phyloP scores from a whole-genome alignment of 2,888 invertebrate species.

The Agrilus biguttatus region DNA sequence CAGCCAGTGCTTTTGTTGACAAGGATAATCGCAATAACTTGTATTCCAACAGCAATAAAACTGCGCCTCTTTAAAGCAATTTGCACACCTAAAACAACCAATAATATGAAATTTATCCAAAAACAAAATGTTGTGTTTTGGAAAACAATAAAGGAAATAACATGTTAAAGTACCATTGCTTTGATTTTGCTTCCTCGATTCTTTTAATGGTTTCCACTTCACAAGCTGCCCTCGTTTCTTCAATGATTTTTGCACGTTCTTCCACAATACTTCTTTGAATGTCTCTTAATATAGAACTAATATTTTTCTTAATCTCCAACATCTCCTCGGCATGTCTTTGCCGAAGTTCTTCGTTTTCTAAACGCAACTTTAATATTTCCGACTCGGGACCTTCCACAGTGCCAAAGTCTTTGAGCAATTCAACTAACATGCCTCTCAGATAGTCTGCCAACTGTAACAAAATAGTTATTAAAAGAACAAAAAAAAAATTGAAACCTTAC shows the following conservation, averaged over 20 bases:
- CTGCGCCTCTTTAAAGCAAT: slow-evolving; percentile 75
- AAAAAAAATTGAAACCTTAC: slow-evolving; percentile 20
- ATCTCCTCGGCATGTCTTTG: slow-evolving; percentile 64
- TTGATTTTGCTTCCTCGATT: slow-evolving; percentile 66
- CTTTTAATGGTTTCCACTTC: slow-evolving; percentile 57
- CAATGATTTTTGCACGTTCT: slow-evolving; percentile 50
- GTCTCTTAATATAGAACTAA: slow-evolving; percentile 25
- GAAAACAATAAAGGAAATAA: neutral
- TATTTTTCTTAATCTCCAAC: slow-evolving; percentile 38
- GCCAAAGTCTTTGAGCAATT: slow-evolving; percentile 48
- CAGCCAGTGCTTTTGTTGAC: slow-evolving; percentile 79
- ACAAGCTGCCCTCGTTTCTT: slow-evolving; percentile 48
- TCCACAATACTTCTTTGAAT: slow-evolving; percentile 25
- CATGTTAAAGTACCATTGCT: slow-evolving; percentile 55
- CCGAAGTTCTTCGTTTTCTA: slow-evolving; percentile 55
- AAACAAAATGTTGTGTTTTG: neutral
- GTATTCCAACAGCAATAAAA: slow-evolving; percentile 97
- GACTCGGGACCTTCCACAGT: slow-evolving; percentile 40
- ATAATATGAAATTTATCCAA: neutral
- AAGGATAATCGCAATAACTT: slow-evolving; percentile 79
- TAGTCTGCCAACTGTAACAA: slow-evolving; percentile 46
- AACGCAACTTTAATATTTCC: slow-evolving; percentile 41
- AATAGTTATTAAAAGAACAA: slow-evolving; percentile 9
- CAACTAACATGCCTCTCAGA: slow-evolving; percentile 54
- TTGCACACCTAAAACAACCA: slow-evolving; percentile 48